Evolutionary conservation across 2,888 invertebrate genomes (phyloP).

Genomic region (Monopis laevigella): DNA sequence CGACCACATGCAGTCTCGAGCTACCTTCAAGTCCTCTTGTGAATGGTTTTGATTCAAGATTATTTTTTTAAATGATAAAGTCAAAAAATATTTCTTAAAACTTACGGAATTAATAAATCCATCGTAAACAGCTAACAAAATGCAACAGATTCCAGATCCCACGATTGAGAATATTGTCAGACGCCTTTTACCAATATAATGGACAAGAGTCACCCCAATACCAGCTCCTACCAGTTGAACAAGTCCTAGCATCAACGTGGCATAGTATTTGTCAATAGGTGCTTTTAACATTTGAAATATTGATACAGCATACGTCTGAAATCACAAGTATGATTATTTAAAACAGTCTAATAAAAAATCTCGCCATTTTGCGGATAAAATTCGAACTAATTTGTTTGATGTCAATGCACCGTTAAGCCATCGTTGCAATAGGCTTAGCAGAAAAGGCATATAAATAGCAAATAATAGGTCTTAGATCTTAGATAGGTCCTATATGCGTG

Average conservation of each 20-base stretch:
- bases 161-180: constrained; percentile 73
- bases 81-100: not conserved
- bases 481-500: too few relatives aligned
- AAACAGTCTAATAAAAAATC: too few relatives aligned
- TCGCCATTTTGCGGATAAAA: too few relatives aligned
- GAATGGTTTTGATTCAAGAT: too few relatives aligned
- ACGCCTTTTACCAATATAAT: constrained; percentile 77
- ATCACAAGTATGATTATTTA: constrained; percentile 7
- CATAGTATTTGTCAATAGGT: constrained; percentile 79
- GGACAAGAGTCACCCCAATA: constrained; percentile 73
- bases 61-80: not conserved
- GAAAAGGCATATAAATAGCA: too few relatives aligned
- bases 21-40: too few relatives aligned
- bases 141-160: constrained; percentile 73
- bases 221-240: constrained; percentile 75
- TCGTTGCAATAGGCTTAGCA: too few relatives aligned
- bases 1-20: too few relatives aligned
- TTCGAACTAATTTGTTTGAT: too few relatives aligned
- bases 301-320: constrained; percentile 76
- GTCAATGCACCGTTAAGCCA: too few relatives aligned
- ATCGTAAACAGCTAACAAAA: constrained; percentile 68
- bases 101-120: constrained; percentile 34
- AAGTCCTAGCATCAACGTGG: constrained; percentile 76
- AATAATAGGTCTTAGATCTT: too few relatives aligned
- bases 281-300: constrained; percentile 77